phyloP scores from a whole-genome alignment of 2,888 invertebrate genomes.

The Megamerina dolium region DNA sequence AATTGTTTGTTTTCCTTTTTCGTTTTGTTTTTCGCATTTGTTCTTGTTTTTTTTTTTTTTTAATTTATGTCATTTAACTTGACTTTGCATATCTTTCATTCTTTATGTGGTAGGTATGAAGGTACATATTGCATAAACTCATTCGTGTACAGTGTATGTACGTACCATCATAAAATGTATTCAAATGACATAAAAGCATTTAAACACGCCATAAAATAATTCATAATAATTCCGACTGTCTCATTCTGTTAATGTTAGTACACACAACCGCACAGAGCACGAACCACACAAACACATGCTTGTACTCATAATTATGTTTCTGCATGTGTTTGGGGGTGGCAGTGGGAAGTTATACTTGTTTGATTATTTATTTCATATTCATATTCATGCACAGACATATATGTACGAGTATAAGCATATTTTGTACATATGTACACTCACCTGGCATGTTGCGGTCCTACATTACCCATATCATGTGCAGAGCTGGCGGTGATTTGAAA shows the following conservation, averaged over 20 bases:
- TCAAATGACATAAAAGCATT: slow-evolving; percentile 41
- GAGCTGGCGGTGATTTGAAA: slow-evolving; percentile 73
- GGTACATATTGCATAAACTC: too few species aligned
- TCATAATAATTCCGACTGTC: slow-evolving; percentile 41
- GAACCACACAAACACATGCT: slow-evolving; percentile 14
- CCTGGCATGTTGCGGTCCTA: slow-evolving; percentile 79
- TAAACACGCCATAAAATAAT: slow-evolving; percentile 46
- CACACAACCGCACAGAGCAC: too few species aligned
- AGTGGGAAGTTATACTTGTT: too few species aligned
- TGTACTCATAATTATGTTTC: too few species aligned
- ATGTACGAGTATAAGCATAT: too few species aligned
- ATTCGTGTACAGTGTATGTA: background rate
- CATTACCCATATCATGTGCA: slow-evolving; percentile 71
- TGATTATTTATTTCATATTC: too few species aligned
- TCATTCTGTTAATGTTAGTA: slow-evolving; percentile 22
- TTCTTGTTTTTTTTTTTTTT: too few species aligned
- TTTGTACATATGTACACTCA: too few species aligned
- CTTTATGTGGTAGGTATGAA: slow-evolving; percentile 15
- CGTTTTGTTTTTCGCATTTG: too few species aligned
- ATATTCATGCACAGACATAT: too few species aligned
- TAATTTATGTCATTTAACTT: slow-evolving; percentile 40
- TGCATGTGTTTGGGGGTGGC: too few species aligned
- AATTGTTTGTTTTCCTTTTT: too few species aligned
- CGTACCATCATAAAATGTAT: slow-evolving; percentile 6
- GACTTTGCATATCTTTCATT: slow-evolving; percentile 20